Evolutionary conservation across 2,888 invertebrate genomes (phyloP).

Genomic region (Brachypalpus laphriformis): DNA sequence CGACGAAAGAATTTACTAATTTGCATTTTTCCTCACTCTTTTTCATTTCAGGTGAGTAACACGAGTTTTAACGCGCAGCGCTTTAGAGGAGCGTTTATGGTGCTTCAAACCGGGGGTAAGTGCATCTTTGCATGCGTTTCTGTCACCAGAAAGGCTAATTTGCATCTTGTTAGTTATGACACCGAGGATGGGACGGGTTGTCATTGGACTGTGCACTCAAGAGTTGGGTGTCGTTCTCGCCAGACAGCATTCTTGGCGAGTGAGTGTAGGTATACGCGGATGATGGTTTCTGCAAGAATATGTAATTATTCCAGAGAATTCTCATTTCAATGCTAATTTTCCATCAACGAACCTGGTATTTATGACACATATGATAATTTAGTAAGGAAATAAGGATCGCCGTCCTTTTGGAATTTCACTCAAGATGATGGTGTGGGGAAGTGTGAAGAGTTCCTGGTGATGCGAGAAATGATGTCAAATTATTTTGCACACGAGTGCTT

Average conservation of each 20-base stretch:
- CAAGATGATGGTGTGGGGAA: not conserved
- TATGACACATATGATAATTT: constrained; percentile 56
- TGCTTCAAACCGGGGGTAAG: constrained; percentile 43
- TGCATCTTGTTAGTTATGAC: constrained; percentile 70
- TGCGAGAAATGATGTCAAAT: not conserved
- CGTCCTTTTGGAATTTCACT: not conserved
- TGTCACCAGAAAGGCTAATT: constrained; percentile 70
- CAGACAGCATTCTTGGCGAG: constrained; percentile 52
- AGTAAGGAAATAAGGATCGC: not conserved
- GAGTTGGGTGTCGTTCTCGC: constrained; percentile 58
- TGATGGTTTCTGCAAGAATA: constrained; percentile 33
- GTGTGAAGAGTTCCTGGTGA: constrained; percentile 14
- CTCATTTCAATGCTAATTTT: constrained; percentile 72
- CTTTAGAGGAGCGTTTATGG: constrained; percentile 36
- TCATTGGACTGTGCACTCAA: constrained; percentile 40
- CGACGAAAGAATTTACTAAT: constrained; percentile 50
- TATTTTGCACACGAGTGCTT: not conserved
- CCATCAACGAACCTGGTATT: constrained; percentile 53
- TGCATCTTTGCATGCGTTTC: constrained; percentile 62
- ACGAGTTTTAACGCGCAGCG: constrained; percentile 53
- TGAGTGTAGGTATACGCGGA: constrained; percentile 17
- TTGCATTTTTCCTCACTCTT: constrained; percentile 57
- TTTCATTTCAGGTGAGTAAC: constrained; percentile 73
- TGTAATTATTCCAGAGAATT: constrained; percentile 67
- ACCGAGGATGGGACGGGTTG: constrained; percentile 45